Evolutionary conservation across 2,888 invertebrate species (phyloP).

Genomic region (Arge pagana): DNA sequence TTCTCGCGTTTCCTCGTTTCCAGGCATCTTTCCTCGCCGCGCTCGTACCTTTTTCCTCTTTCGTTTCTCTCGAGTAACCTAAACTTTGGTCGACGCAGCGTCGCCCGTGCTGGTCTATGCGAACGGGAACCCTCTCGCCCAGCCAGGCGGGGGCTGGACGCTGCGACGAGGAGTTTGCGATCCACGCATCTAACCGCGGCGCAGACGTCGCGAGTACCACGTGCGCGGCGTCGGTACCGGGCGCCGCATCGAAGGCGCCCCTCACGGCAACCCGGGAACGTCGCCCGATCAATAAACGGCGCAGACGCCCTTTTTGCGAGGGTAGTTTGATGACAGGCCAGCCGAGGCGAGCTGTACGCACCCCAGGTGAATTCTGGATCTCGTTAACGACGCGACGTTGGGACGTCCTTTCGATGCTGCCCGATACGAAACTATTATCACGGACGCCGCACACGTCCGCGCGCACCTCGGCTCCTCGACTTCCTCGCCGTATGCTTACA

Average conservation of each 20-base stretch:
- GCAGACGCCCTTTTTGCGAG: constrained; percentile 19
- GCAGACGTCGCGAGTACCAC: constrained; percentile 20
- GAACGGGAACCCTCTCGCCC: constrained; percentile 26
- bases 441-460: no score
- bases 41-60: neutral
- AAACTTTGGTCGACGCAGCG: no score
- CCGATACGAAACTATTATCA: no score
- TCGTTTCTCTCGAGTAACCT: constrained; percentile 4
- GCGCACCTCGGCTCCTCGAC: no score
- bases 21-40: neutral
- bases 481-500: no score
- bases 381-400: no score
- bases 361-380: no score
- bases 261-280: constrained; percentile 14
- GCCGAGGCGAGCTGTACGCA: no score
- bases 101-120: constrained; percentile 19
- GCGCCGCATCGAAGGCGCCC: constrained; percentile 17
- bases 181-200: constrained; percentile 11
- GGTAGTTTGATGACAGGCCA: no score
- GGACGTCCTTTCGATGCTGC: no score
- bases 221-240: constrained; percentile 14
- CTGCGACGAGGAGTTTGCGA: constrained; percentile 5
- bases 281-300: constrained; percentile 21
- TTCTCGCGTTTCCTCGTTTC: neutral
- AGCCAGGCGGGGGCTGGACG: constrained; percentile 10